Conservation (phyloP, 2,888 invertebrate genomes). For the Phasia obesa region DNA sequence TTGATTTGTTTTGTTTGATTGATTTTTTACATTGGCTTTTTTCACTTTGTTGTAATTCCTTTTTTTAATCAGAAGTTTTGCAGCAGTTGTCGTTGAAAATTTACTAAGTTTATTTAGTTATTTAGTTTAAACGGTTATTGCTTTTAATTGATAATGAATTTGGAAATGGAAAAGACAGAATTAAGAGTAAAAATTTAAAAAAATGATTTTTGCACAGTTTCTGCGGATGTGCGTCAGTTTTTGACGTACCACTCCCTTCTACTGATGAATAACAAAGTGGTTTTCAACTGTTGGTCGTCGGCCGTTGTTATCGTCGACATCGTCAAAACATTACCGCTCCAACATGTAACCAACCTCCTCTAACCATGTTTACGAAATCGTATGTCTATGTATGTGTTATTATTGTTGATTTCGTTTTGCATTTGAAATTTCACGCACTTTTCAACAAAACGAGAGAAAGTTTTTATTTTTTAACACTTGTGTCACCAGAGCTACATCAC, state of each 20-base stretch:
- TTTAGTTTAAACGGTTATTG: slow-evolving; percentile 18
- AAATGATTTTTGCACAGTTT: slow-evolving; percentile 75
- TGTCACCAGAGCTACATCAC: slow-evolving; percentile 44
- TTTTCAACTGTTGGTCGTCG: slow-evolving; percentile 71
- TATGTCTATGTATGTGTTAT: slow-evolving; percentile 28
- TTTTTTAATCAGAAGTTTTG: slow-evolving; percentile 5
- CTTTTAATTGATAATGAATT: slow-evolving; percentile 30
- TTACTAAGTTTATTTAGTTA: slow-evolving; percentile 5
- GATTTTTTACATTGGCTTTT: slow-evolving; percentile 52
- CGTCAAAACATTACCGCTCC: slow-evolving; percentile 63
- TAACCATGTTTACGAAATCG: slow-evolving; percentile 6
- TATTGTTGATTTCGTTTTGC: slow-evolving; percentile 51
- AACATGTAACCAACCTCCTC: slow-evolving; percentile 42
- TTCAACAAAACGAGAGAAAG: slow-evolving; percentile 25
- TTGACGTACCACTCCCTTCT: slow-evolving; percentile 83
- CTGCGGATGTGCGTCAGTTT: slow-evolving; percentile 83
- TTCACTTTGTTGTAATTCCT: not conserved
- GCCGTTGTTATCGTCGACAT: slow-evolving; percentile 67
- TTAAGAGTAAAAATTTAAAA: slow-evolving; percentile 65
- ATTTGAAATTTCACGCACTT: slow-evolving; percentile 56
- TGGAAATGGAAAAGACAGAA: slow-evolving; percentile 52
- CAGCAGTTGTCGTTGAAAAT: slow-evolving; percentile 1
- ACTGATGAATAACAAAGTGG: slow-evolving; percentile 76
- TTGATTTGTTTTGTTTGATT: slow-evolving; percentile 57
- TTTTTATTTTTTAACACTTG: slow-evolving; percentile 28